Conservation (phyloP, 2,797 vertebrate genomes). For the Otolemur crassicaudatus region DNA sequence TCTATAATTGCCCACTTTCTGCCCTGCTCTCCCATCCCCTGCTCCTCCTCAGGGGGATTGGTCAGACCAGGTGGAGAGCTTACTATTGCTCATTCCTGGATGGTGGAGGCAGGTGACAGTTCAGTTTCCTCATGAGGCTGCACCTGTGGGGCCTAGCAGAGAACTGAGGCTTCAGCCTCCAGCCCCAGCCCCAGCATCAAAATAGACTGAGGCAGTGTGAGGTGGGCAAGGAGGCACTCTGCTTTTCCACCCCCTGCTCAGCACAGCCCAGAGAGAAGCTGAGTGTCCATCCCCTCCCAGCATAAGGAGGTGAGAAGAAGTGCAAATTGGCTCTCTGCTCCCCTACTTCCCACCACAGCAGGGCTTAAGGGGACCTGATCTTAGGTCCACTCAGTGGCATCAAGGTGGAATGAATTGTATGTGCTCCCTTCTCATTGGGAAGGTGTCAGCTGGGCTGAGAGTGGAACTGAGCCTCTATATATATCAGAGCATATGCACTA, state of each 20-base stretch:
- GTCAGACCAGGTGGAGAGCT: too few species aligned
- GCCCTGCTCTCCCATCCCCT: rapidly evolving
- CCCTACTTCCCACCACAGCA: not conserved
- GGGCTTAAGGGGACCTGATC: not conserved
- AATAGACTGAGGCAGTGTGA: not conserved
- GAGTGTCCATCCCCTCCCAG: rapidly evolving
- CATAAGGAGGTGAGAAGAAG: not conserved
- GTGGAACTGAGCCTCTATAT: not conserved
- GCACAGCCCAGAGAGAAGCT: not conserved
- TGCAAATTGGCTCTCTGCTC: not conserved
- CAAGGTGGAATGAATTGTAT: not conserved
- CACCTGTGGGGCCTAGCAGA: not conserved
- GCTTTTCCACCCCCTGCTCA: not conserved
- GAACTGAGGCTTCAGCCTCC: not conserved
- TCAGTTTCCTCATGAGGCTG: not conserved
- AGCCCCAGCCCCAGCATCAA: too few species aligned
- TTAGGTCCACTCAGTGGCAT: not conserved
- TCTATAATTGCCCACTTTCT: not conserved
- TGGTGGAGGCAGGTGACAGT: not conserved
- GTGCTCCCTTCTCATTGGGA: not conserved
- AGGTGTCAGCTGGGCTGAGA: not conserved
- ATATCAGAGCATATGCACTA: not conserved
- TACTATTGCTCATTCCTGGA: not conserved
- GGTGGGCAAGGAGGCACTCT: too few species aligned
- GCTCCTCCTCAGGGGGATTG: not conserved